Conservation (phyloP, 2,113 vertebrate genomes). For the Melanotaenia duboulayi region DNA sequence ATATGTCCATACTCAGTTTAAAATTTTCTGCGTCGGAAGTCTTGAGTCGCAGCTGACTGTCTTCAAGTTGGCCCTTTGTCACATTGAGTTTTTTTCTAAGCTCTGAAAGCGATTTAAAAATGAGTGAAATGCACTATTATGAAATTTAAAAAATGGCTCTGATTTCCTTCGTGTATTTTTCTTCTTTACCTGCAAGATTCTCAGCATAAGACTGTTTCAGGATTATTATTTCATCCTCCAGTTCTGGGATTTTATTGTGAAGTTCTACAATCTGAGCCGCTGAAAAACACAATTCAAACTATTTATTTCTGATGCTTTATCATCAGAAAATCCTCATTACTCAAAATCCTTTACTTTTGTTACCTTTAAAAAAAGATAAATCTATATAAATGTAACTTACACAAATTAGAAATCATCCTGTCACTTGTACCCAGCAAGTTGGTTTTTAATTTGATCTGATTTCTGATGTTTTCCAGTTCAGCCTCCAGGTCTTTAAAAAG, state of each 20-base stretch:
- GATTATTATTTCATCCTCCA: conserved; percentile 23
- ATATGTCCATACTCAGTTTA: conserved; percentile 17
- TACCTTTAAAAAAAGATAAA: background rate
- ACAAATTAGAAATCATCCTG: background rate
- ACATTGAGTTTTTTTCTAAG: conserved; percentile 23
- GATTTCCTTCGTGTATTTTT: background rate
- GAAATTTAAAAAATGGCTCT: background rate
- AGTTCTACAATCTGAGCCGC: conserved; percentile 55
- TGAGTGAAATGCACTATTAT: background rate
- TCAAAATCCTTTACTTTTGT: background rate
- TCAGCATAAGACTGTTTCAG: conserved; percentile 7
- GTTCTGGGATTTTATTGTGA: conserved; percentile 16
- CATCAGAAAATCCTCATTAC: too few relatives aligned
- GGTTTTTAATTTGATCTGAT: conserved; percentile 33
- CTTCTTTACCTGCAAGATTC: conserved; percentile 30
- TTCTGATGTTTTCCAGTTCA: conserved; percentile 29
- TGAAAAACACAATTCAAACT: background rate
- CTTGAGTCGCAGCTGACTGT: conserved; percentile 31
- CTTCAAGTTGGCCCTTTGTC: conserved; percentile 32
- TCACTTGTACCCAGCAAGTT: background rate
- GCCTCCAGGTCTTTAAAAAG: conserved; percentile 44
- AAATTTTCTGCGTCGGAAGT: conserved; percentile 9
- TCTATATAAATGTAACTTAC: conserved; percentile 20
- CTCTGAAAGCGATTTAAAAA: conserved; percentile 26
- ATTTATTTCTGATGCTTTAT: background rate